Evolutionary conservation across 2,797 vertebrate species (phyloP).

Genomic region (Pyrocephalus nanus): DNA sequence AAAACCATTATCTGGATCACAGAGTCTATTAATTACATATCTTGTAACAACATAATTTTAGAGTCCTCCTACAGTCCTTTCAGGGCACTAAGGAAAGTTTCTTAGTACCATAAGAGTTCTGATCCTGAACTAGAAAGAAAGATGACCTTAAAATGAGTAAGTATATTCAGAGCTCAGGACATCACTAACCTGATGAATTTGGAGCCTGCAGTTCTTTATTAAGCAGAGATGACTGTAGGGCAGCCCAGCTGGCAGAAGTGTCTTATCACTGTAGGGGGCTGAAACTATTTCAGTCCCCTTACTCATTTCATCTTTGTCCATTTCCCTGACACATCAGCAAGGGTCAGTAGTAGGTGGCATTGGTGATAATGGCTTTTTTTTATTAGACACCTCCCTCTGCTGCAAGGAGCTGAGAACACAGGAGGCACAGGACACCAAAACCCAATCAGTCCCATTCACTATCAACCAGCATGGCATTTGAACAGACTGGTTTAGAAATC

Average conservation of each 20-base stretch:
- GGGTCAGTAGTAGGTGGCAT: neutral
- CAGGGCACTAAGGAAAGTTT: neutral
- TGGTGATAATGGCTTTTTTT: neutral
- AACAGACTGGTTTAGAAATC: neutral
- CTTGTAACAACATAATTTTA: neutral
- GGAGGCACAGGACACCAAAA: neutral
- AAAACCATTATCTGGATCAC: neutral
- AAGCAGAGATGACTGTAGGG: neutral
- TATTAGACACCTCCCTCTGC: neutral
- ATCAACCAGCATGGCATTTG: neutral
- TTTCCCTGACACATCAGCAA: neutral
- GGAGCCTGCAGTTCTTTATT: neutral
- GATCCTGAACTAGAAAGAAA: neutral
- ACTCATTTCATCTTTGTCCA: neutral
- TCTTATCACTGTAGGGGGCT: neutral
- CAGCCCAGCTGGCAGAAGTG: neutral
- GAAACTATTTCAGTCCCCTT: neutral
- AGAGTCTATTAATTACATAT: neutral
- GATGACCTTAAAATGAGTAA: neutral
- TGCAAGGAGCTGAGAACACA: neutral
- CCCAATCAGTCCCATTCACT: neutral
- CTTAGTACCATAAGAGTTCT: neutral
- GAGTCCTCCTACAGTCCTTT: neutral
- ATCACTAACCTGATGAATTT: neutral
- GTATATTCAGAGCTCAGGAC: neutral